Evolutionary conservation across 2,888 invertebrate species (phyloP), one percentile per base, ranked within the genome.

Genomic region (Meiosimyza decipiens): DNA sequence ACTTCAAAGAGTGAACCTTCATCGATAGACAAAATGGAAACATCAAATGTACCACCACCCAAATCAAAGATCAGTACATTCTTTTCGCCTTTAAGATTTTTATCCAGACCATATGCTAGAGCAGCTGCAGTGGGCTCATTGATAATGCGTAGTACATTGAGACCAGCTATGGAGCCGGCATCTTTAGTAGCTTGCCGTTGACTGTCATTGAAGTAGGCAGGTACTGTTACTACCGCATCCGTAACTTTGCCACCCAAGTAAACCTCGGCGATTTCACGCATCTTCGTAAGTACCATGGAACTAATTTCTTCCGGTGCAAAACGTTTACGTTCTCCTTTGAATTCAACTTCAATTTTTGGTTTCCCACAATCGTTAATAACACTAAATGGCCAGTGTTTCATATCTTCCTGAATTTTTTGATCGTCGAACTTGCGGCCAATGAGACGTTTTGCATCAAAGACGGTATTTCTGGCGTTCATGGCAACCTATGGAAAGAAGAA

Each of bases 51-150:
- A 49, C 96, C 97, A 76, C 96, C 96, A 33, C 93, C 93, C 73
- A 94, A 89, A 85, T 94, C 93, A 80, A 92, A 93, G 79, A 94
- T 93, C 13, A 93, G 86, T 7, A 93, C 92, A 83, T 92, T 93
- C 77, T 91, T 92, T 81, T 93, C 93, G 3, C 93, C 93, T 82
- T 90, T 91, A 15, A 93, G 87, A 80, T 92, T 91, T 85, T 93
- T 93, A 82, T 93, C 93, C 63, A 93, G 87, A 9, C 96, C 96
- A 81, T 96, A 95, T 72, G 95, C 95, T 73, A 95, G 88, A 57
- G 95, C 95, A 22, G 95, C 95, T 1, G 95, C 94, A 3, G 96
- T 96, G 11, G 96, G 96, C 85, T 97, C 96, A 84, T 96, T 95
- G 79, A 96, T 95, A 75, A 97, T 96, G 80, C 96, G 90, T 55